Base-by-base conservation (phyloP, 2,113 vertebrate species). In the Ophthalmolycus amberensis region DNA sequence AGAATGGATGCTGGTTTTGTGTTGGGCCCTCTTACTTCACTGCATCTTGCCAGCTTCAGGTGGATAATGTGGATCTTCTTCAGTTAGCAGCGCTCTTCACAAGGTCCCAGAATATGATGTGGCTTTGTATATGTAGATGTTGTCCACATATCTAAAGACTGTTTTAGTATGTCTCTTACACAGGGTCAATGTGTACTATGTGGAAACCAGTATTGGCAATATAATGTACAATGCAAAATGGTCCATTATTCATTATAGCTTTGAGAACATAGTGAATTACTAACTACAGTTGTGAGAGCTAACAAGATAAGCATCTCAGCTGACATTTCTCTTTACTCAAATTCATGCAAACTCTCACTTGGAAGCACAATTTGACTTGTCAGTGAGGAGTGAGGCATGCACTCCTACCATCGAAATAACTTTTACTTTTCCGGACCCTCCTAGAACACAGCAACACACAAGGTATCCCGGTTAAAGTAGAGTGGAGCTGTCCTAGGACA, bases 401-500 rank as follows among this genome's bases (percentile, higher is more conserved):
- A 40, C 48, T 71, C 20, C 1, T 14, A 18, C 7, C 66, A 50
- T 59, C 4, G 4, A 60, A 72, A 12, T 22, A 69, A 29, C 34
- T 34, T 77, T 48, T 52, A 18, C 44, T 75, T 78, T 64, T 62
- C 62, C 29, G 71, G 66, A 80, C 67, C 64, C 75, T 68, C 10
- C 11, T 42, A 12, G 50, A 76, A 79, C 44, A 81, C 71, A 65
- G 44, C 8, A 38, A 46, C 8, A 37, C 46, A 58, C 58, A 54
- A 68, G n/a, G 22, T 40, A 67, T 25, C 52, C 40, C 11, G 48
- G 44, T 50, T 62, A 66, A 70, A 85, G 62, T 48, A 58, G n/a
- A 80, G 79, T 70, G 11, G 75, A 88, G 62, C 64, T 48, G 70
- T 89, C 54, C 65, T 72, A 11, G 83, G 85, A 90, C 86, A 82